A percentile compares a stretch with the other conserved stretches of the same genome.
Conservation (phyloP, 2,113 vertebrate species). For the Percopsis transmontana region DNA sequence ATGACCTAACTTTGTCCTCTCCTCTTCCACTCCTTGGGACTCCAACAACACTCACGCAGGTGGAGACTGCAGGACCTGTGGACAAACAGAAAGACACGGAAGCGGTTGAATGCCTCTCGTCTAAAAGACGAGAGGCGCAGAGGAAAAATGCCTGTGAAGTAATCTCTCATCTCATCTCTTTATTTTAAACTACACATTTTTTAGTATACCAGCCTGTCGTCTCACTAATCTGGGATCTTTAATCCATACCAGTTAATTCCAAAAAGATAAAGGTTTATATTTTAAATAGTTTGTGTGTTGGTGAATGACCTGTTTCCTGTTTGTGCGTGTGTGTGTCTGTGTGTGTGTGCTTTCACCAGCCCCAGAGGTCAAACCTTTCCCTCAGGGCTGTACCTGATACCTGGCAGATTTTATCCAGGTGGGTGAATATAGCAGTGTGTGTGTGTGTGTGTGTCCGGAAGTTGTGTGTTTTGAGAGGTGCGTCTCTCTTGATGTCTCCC, state of each 20-base stretch:
- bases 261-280: slow-evolving; percentile 14
- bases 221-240: slow-evolving; percentile 23
- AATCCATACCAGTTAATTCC: not conserved
- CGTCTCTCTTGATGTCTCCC: slow-evolving; percentile 77
- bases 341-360: slow-evolving; percentile 29
- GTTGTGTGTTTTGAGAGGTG: slow-evolving; percentile 68
- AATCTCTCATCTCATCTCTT: too few species aligned
- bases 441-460: slow-evolving; percentile 37
- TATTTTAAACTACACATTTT: too few species aligned
- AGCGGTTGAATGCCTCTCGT: too few species aligned
- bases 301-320: slow-evolving; percentile 35
- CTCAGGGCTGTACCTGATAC: slow-evolving; percentile 77
- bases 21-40: slow-evolving; percentile 1
- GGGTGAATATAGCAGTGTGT: slow-evolving; percentile 20
- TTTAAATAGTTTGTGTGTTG: slow-evolving; percentile 16
- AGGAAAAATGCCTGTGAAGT: too few species aligned
- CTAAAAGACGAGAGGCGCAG: too few species aligned
- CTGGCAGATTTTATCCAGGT: slow-evolving; percentile 71
- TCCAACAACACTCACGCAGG: slow-evolving; percentile 37
- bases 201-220: not conserved
- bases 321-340: slow-evolving; percentile 34
- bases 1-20: slow-evolving; percentile 71
- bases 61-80: slow-evolving; percentile 6
- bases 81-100: too few species aligned
- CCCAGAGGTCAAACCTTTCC: slow-evolving; percentile 64